Evolutionary conservation across 2,888 invertebrate species (phyloP).

Genomic region (Tetranychus piercei): DNA sequence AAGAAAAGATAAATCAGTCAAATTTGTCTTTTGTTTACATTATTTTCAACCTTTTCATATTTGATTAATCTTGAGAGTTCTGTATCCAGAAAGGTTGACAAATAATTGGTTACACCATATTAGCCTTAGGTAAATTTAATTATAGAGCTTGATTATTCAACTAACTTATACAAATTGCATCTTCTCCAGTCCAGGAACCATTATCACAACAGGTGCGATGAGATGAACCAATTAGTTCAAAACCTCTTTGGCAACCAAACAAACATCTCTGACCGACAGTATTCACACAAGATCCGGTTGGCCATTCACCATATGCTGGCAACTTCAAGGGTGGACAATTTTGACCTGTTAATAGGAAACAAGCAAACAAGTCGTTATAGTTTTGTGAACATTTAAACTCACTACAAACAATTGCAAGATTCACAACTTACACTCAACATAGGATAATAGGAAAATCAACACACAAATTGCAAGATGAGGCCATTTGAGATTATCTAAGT

Average conservation of each 20-base stretch:
- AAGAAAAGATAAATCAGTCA: not conserved
- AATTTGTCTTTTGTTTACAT: no score
- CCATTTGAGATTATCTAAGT: not conserved
- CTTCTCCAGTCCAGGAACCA: conserved; percentile 9
- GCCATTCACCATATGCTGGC: conserved; percentile 11
- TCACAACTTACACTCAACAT: not conserved
- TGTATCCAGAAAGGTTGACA: no score
- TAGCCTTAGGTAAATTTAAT: no score
- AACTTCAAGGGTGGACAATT: not conserved
- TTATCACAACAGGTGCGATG: conserved; percentile 6
- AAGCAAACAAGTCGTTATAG: not conserved
- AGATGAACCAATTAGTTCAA: conserved; percentile 11
- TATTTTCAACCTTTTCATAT: no score
- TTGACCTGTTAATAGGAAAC: not conserved
- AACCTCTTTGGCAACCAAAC: conserved; percentile 11
- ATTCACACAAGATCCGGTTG: not conserved
- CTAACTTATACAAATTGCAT: conserved; percentile 10
- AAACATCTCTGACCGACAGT: not conserved
- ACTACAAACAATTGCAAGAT: not conserved
- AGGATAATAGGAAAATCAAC: not conserved
- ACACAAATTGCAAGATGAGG: not conserved
- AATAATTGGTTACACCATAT: no score
- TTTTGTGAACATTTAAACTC: no score
- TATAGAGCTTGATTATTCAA: not conserved
- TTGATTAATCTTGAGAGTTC: no score